These are phyloP conservation scores for Micronisus gabar DNA, from an alignment of 2,113 vertebrate species.

Conservation along the genomic window DNA sequence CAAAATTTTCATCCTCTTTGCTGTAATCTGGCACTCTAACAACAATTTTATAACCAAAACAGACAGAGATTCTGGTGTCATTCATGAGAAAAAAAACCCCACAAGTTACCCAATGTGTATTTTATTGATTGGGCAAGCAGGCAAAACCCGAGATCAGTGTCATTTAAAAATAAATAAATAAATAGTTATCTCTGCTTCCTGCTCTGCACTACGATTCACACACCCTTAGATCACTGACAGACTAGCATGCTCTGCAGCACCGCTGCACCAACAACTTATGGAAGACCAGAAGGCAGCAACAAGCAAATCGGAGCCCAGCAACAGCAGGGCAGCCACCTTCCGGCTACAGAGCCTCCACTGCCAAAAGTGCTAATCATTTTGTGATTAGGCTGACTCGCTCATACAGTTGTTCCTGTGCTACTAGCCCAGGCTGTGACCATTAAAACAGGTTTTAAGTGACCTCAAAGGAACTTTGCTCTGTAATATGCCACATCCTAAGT, in stretches of 20 bases:
- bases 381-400: fast-evolving
- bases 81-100: not conserved
- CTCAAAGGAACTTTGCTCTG: not conserved
- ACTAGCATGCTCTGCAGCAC: fast-evolving
- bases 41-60: not conserved
- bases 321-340: not conserved
- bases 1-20: not conserved
- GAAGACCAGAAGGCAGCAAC: not conserved
- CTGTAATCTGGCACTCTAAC: not conserved
- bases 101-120: not conserved
- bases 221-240: fast-evolving
- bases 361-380: not conserved
- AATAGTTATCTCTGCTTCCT: not conserved
- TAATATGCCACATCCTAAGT: not conserved
- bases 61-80: not conserved
- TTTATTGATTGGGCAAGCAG: not conserved
- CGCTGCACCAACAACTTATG: not conserved
- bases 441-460: not conserved
- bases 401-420: fast-evolving
- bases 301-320: not conserved
- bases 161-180: not conserved
- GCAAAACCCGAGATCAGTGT: not conserved
- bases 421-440: not conserved
- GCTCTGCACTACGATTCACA: not conserved
- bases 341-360: not conserved